A percentile compares a stretch with the other conserved stretches of the same genome.
These are phyloP conservation scores for Thaumetopoea pityocampa DNA, from an alignment of 1,140 invertebrate genomes.

Conservation along the genomic window DNA sequence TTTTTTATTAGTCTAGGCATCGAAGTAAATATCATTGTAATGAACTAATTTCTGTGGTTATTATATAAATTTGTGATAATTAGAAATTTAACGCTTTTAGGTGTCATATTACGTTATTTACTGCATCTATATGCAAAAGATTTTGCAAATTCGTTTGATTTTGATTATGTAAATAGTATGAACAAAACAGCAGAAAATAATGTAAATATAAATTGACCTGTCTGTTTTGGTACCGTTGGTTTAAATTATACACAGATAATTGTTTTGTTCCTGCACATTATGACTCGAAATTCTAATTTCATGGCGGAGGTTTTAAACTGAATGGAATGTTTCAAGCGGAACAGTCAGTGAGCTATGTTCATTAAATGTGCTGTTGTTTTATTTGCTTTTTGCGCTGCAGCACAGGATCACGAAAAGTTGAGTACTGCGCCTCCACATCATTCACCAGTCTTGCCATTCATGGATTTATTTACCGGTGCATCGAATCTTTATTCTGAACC, in stretches of 20 bases:
- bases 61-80: too few species aligned
- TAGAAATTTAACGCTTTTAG: too few species aligned
- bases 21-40: too few species aligned
- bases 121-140: not conserved
- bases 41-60: too few species aligned
- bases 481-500: slow-evolving; percentile 53
- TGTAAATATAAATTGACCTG: slow-evolving; percentile 26
- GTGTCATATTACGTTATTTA: too few species aligned
- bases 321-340: slow-evolving; percentile 40
- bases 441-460: slow-evolving; percentile 38
- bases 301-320: slow-evolving; percentile 60
- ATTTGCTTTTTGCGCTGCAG: slow-evolving; percentile 32
- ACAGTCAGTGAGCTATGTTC: slow-evolving; percentile 64
- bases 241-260: slow-evolving; percentile 35
- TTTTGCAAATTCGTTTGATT: slow-evolving; percentile 1
- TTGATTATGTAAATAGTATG: not conserved
- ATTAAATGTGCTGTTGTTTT: slow-evolving; percentile 48
- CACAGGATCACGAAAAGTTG: slow-evolving; percentile 53
- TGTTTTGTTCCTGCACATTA: slow-evolving; percentile 42
- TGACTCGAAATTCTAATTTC: slow-evolving; percentile 59
- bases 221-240: slow-evolving; percentile 36
- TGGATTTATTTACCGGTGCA: slow-evolving; percentile 57
- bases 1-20: too few species aligned
- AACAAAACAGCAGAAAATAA: slow-evolving; percentile 9
- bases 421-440: slow-evolving; percentile 38